phyloP scores from a whole-genome alignment of 1,140 invertebrate species.

The Octopus sinensis region DNA sequence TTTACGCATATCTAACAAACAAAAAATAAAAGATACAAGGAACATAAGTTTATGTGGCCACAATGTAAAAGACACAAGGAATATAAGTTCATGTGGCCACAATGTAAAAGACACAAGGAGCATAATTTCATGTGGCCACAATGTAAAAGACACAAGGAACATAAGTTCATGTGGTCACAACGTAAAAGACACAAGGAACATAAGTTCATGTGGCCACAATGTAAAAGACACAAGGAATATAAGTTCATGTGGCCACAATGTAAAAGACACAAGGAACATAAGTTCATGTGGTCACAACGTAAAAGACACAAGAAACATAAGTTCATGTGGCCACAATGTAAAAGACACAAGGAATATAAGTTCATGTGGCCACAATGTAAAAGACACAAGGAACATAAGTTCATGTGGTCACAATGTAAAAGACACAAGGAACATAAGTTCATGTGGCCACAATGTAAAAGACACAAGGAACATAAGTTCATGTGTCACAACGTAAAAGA shows the following conservation, averaged over 20 bases:
- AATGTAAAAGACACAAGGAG: neutral
- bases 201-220: neutral
- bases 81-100: neutral
- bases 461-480: neutral
- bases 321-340: neutral
- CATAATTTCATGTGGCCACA: neutral
- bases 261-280: neutral
- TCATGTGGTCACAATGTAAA: too few relatives aligned
- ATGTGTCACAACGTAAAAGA: neutral
- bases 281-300: neutral
- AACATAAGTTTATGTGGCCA: neutral
- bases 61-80: neutral
- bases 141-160: neutral
- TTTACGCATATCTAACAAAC: conserved; percentile 75
- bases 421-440: neutral
- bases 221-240: neutral
- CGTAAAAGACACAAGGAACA: neutral
- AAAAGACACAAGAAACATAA: neutral
- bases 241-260: conserved; percentile 5
- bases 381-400: neutral
- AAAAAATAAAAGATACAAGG: neutral
- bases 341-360: neutral
- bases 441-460: neutral
- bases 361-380: neutral
- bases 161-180: conserved; percentile 6